Percentiles rank a stretch among this genome's conserved stretches.
Conservation (phyloP, 2,797 vertebrate species). For the Rousettus madagascariensis region DNA sequence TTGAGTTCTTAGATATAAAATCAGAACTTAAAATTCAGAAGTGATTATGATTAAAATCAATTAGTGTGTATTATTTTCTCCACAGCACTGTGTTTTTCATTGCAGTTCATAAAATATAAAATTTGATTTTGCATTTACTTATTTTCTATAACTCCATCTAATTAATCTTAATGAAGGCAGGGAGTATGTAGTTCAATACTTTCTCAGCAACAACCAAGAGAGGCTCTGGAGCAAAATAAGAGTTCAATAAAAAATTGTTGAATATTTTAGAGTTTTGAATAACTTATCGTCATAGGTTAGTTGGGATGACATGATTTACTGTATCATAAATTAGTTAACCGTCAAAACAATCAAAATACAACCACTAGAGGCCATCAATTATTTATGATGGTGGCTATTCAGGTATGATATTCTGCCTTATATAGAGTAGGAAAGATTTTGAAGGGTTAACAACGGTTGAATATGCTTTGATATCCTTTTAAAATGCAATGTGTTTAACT, state of each 20-base stretch:
- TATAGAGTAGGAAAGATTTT: background rate
- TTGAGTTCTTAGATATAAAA: background rate
- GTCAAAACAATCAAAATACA: background rate
- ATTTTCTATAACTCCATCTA: background rate
- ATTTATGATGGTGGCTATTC: background rate
- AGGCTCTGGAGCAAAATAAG: background rate
- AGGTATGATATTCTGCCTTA: background rate
- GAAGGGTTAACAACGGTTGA: slow-evolving; percentile 34
- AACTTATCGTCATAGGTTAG: background rate
- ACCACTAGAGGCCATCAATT: background rate
- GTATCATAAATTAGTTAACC: background rate
- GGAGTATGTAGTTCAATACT: background rate
- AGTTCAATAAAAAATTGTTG: background rate
- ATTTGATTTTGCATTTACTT: background rate
- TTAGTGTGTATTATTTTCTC: background rate
- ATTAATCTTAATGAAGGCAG: background rate
- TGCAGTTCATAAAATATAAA: background rate
- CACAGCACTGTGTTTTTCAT: background rate
- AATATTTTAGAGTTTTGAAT: background rate
- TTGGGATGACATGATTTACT: background rate
- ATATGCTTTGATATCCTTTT: slow-evolving; percentile 31
- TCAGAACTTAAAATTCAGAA: background rate
- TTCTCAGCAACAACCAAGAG: background rate
- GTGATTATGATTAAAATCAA: background rate
- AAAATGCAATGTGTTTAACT: slow-evolving; percentile 41